phyloP scores from a whole-genome alignment of 2,888 invertebrate species.

The Cyaniris semiargus region DNA sequence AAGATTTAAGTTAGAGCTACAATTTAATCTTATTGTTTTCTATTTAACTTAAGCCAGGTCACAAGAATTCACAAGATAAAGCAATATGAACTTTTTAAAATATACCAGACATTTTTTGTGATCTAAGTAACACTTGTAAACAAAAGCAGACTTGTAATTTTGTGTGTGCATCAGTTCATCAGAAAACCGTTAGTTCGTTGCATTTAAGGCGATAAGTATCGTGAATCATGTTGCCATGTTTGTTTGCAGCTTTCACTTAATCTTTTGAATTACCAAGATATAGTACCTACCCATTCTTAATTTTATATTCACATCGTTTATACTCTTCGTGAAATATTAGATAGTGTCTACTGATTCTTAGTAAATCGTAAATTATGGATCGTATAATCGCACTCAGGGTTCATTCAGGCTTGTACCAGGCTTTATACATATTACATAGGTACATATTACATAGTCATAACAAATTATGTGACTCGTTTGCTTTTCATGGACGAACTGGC shows the following conservation, averaged over 20 bases:
- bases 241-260: constrained; percentile 14
- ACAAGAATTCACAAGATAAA: no score
- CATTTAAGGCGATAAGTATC: constrained; percentile 11
- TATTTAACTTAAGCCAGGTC: neutral
- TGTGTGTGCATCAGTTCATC: neutral
- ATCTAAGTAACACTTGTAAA: no score
- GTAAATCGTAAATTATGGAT: no score
- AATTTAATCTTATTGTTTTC: neutral
- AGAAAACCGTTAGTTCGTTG: constrained; percentile 24
- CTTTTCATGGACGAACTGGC: no score
- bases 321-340: neutral
- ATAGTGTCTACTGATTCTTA: neutral
- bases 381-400: no score
- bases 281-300: neutral
- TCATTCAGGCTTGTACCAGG: no score
- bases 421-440: no score
- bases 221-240: constrained; percentile 12
- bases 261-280: neutral
- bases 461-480: no score
- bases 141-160: neutral
- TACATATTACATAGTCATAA: no score
- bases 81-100: no score
- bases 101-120: neutral
- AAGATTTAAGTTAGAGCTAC: neutral
- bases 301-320: neutral